phyloP scores from a whole-genome alignment of 2,113 vertebrate species.

The Alethe diademata region DNA sequence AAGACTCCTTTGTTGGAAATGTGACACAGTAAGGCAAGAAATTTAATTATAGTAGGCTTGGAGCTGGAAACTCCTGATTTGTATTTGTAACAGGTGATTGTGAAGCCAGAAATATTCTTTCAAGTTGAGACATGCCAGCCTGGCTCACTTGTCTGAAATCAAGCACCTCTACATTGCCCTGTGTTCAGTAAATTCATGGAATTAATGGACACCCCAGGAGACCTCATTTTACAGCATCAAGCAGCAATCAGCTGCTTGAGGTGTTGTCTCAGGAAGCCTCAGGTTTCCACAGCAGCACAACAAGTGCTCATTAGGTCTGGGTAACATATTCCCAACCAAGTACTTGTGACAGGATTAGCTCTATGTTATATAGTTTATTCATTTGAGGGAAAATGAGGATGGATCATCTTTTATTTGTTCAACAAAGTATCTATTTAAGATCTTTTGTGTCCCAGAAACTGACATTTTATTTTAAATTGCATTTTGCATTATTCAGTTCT shows the following conservation, averaged over 20 bases:
- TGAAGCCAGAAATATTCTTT: constrained; percentile 26
- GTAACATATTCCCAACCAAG: constrained; percentile 28
- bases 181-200: constrained; percentile 31
- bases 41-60: background rate
- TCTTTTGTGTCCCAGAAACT: background rate
- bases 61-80: background rate
- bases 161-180: constrained; percentile 16
- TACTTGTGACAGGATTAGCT: constrained; percentile 32
- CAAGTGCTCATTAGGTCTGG: constrained; percentile 14
- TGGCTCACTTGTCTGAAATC: constrained; percentile 42
- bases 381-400: constrained; percentile 28
- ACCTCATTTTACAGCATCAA: constrained; percentile 12
- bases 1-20: background rate
- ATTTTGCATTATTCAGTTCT: background rate
- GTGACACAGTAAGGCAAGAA: background rate
- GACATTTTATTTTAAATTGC: background rate
- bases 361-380: constrained; percentile 28
- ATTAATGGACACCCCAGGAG: constrained; percentile 53
- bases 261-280: constrained; percentile 45
- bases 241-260: constrained; percentile 43
- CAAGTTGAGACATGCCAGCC: background rate
- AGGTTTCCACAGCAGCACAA: background rate
- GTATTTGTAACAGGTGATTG: constrained; percentile 7
- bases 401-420: background rate
- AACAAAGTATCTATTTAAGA: constrained; percentile 11